phyloP scores from a whole-genome alignment of 35 echinoderm and acorn worm species.

The Lytechinus pictus region DNA sequence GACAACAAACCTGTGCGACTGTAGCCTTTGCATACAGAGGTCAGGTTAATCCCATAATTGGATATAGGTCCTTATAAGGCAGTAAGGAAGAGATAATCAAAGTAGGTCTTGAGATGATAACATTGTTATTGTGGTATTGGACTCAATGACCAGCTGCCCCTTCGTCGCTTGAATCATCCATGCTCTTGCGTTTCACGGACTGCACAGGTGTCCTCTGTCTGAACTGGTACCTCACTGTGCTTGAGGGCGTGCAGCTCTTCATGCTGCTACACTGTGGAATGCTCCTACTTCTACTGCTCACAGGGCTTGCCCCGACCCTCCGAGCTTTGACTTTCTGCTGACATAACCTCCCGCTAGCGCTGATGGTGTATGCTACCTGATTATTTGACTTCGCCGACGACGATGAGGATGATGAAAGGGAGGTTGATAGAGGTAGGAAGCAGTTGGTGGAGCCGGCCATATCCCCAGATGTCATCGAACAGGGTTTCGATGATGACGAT shows the following conservation, averaged over 20 bases:
- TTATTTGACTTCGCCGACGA: neutral
- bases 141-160: conserved; percentile 5
- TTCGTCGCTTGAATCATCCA: conserved; percentile 46
- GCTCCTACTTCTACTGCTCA: conserved; percentile 15
- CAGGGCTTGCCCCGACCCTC: neutral
- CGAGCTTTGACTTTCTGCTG: conserved; percentile 1
- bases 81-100: neutral
- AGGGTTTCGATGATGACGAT: neutral
- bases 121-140: neutral
- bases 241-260: neutral
- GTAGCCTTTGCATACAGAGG: too few relatives aligned
- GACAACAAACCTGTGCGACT: too few relatives aligned
- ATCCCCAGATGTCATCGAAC: neutral
- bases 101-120: neutral
- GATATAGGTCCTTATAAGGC: too few relatives aligned
- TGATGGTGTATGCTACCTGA: conserved; percentile 41
- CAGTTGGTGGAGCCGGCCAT: conserved; percentile 8
- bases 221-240: conserved; percentile 33
- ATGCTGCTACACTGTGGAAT: neutral
- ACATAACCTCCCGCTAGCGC: conserved; percentile 33
- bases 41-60: too few relatives aligned
- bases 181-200: conserved; percentile 49
- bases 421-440: neutral
- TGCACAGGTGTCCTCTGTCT: conserved; percentile 17
- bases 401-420: conserved; percentile 1